Conservation (phyloP, 2,888 invertebrate genomes). For the Gymnosoma rotundatum region DNA sequence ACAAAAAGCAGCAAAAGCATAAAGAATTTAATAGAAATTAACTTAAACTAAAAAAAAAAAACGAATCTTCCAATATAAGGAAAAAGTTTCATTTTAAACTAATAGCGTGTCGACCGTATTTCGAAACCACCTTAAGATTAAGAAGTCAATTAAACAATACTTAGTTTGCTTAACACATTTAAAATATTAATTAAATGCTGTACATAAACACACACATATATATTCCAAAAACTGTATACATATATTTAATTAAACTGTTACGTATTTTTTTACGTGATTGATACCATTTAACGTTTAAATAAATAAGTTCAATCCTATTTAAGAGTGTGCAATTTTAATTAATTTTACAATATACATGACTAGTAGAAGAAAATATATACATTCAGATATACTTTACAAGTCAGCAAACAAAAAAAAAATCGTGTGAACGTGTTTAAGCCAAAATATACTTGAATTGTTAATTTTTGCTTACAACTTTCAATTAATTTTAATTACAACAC, state of each 20-base stretch:
- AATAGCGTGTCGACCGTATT: too few species aligned
- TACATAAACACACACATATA: not conserved
- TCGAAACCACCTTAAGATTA: not conserved
- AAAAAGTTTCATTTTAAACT: too few species aligned
- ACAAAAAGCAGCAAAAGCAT: too few species aligned
- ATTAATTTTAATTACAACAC: constrained; percentile 26
- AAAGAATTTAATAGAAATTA: too few species aligned
- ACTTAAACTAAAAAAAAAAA: too few species aligned
- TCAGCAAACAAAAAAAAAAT: constrained; percentile 9
- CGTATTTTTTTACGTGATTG: constrained; percentile 31
- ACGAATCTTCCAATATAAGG: too few species aligned
- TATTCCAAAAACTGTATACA: too few species aligned
- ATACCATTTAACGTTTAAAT: constrained; percentile 32
- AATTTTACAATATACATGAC: not conserved
- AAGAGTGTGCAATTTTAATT: constrained; percentile 12
- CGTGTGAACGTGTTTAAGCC: constrained; percentile 37
- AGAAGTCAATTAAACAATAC: not conserved
- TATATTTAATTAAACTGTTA: constrained; percentile 6
- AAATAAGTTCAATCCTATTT: constrained; percentile 20
- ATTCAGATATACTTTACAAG: not conserved
- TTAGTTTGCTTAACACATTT: too few species aligned
- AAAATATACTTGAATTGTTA: constrained; percentile 16
- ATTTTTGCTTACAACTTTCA: constrained; percentile 13
- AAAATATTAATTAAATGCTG: too few species aligned
- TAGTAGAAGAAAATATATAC: not conserved